These are phyloP conservation scores for Acrobasis consociella DNA, from an alignment of 2,888 invertebrate species.

Conservation along the genomic window DNA sequence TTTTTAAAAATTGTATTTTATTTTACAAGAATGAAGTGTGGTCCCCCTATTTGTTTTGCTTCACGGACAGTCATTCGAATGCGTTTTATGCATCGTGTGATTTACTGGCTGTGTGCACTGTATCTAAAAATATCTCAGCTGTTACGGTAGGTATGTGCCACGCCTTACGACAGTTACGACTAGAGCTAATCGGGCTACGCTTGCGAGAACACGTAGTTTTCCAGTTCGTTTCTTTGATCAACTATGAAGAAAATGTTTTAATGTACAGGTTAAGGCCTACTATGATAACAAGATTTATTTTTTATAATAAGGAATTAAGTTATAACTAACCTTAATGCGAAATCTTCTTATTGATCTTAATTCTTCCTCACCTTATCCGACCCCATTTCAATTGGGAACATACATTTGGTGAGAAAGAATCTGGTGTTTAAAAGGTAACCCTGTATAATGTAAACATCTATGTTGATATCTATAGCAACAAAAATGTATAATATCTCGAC, in stretches of 20 bases:
- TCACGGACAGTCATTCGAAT: constrained; percentile 6
- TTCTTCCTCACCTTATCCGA: too few relatives aligned
- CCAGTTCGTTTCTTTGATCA: not conserved
- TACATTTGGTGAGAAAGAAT: too few relatives aligned
- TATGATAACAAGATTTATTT: not conserved
- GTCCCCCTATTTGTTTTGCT: constrained; percentile 11
- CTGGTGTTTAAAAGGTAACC: too few relatives aligned
- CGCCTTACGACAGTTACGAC: constrained; percentile 7
- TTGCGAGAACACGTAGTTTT: constrained; percentile 9
- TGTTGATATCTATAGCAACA: not conserved
- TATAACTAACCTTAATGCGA: too few relatives aligned
- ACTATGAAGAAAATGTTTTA: too few relatives aligned
- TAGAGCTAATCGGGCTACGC: constrained; percentile 5
- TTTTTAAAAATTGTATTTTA: not conserved
- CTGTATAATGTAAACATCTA: too few relatives aligned
- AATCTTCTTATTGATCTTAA: too few relatives aligned
- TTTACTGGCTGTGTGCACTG: not conserved
- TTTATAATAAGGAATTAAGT: too few relatives aligned
- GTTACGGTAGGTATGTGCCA: not conserved
- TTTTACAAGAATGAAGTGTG: not conserved
- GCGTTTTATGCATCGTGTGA: constrained; percentile 7
- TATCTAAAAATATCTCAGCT: not conserved
- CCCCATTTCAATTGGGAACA: too few relatives aligned
- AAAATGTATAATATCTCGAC: not conserved
- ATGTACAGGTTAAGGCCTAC: too few relatives aligned